Evolutionary conservation across 2,888 invertebrate species (phyloP).

Genomic region (Pachycephus smyrnensis): DNA sequence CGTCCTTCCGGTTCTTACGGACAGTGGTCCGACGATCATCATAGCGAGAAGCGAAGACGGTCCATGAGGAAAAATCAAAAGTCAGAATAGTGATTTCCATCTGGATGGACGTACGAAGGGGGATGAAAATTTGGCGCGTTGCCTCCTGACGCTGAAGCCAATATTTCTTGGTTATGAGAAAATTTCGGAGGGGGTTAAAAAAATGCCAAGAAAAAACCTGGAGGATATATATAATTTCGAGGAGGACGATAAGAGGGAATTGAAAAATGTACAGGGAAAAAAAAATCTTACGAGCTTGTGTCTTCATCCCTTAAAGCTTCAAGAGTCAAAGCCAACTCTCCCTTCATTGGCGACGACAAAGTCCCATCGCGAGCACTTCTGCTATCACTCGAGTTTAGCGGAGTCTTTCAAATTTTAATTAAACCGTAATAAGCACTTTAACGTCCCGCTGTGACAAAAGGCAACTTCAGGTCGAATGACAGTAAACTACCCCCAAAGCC

Average conservation of each 20-base stretch:
- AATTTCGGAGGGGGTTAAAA: too few species aligned
- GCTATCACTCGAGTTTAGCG: background rate
- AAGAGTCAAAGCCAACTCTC: background rate
- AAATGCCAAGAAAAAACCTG: background rate
- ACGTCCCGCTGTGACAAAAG: background rate
- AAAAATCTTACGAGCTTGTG: background rate
- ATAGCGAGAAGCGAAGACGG: background rate
- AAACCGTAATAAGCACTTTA: constrained; percentile 9
- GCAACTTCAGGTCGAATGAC: background rate
- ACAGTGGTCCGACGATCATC: background rate
- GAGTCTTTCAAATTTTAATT: constrained; percentile 1
- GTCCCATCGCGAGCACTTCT: background rate
- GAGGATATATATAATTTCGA: background rate
- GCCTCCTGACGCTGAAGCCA: background rate
- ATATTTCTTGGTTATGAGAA: background rate
- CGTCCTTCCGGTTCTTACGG: background rate
- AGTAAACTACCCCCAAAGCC: background rate
- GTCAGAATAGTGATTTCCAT: background rate
- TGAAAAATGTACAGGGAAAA: background rate
- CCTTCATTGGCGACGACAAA: background rate
- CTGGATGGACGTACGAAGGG: background rate
- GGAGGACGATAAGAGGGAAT: background rate
- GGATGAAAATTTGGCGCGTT: background rate
- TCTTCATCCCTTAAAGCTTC: background rate
- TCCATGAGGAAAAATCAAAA: background rate